Base-by-base conservation (phyloP, 2,797 vertebrate genomes). In the Gallinago nigripennis region DNA sequence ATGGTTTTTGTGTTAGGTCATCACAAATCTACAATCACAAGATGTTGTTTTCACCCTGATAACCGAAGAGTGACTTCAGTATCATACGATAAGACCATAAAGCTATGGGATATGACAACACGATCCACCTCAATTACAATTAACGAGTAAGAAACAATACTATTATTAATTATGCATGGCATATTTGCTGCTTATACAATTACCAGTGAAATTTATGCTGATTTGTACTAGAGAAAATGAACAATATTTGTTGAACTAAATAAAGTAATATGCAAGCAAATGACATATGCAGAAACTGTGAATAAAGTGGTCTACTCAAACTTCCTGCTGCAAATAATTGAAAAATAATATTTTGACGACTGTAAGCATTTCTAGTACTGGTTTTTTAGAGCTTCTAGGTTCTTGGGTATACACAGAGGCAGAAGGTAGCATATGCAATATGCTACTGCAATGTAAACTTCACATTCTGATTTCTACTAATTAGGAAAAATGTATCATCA, bases 11-110 rank as follows among this genome's bases (percentile, higher is more conserved):
- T 70, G 9, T 91, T 91, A 99, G 98, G 89, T 70, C 98, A 98
- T 70, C 98, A 99, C 92, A 86, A 48, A 73, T 98, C 97, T 81
- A 98, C 98, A 3, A 84, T 99, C 69, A 98, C 96, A 1, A 96
- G 96, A 2, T 99, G 98, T 76, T 97, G 97, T 54, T 99, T 99
- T 69, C 98, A 98, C 90, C 97, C 98, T 7, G 96, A 97, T 78
- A 97, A 94, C 82, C 97, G 95, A 80, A 97, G 92, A 51, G 96
- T 98, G 75, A 98, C 97, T 88, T 98, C 98, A 0, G 98, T 98
- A 20, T 98, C 98, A 0, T 83, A 97, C 5, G 98, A 98, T 96
- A 97, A 95, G 53, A 94, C 70, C 35, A 86, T 98, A 92, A 98
- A 98, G 94, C 97, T 99, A 72, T 98, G 98, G 98, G 98, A 99